These are phyloP conservation scores for Microcebus tavaratra DNA, from an alignment of 2,113 vertebrate genomes.

Conservation along the genomic window DNA sequence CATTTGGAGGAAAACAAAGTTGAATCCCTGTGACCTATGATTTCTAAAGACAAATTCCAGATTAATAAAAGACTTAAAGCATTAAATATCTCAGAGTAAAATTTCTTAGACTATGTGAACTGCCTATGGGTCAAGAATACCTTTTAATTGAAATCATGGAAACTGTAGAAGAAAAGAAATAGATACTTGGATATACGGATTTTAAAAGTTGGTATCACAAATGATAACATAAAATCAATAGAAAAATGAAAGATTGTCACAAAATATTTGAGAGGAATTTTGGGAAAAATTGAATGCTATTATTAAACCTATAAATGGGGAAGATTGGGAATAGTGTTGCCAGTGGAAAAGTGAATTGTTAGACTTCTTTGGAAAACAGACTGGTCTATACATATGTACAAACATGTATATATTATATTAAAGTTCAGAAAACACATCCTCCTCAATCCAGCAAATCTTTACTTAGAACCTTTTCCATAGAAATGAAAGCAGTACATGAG, in stretches of 20 bases:
- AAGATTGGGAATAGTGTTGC: neutral
- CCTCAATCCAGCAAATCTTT: neutral
- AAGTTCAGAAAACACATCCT: neutral
- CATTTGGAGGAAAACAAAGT: neutral
- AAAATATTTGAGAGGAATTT: neutral
- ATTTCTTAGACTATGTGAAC: neutral
- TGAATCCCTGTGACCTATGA: neutral
- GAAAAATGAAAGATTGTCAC: neutral
- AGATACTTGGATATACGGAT: neutral
- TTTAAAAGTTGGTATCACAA: neutral
- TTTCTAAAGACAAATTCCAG: neutral
- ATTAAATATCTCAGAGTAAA: neutral
- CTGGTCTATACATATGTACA: neutral
- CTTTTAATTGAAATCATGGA: neutral
- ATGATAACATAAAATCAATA: neutral
- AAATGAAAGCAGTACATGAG: neutral
- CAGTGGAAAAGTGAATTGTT: neutral
- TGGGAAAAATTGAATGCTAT: neutral
- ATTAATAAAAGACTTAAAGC: neutral
- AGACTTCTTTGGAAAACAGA: neutral
- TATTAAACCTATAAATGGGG: neutral
- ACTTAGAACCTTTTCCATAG: neutral
- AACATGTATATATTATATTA: neutral
- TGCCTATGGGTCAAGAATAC: neutral
- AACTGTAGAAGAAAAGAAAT: neutral